Conservation (phyloP, 2,797 vertebrate species). For the Hippocampus kuda region DNA sequence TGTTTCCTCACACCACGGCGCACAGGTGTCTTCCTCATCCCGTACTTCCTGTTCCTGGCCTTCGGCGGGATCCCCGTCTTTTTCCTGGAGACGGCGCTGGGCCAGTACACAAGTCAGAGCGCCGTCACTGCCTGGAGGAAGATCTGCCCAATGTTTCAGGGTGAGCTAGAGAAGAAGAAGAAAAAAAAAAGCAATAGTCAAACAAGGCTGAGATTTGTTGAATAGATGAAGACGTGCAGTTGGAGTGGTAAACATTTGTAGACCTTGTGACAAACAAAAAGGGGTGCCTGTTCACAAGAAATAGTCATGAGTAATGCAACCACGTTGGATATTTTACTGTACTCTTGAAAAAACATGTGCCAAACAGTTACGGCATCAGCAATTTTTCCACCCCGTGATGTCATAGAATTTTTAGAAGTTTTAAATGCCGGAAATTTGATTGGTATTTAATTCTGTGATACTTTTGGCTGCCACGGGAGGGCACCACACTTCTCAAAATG, state of each 20-base stretch:
- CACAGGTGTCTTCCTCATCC: conserved; percentile 87
- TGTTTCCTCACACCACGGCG: not conserved
- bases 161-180: conserved; percentile 50
- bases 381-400: too few species aligned
- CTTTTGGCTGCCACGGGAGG: too few species aligned
- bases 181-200: not conserved
- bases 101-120: conserved; percentile 89
- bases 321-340: not conserved
- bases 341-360: not conserved
- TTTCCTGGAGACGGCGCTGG: conserved; percentile 85
- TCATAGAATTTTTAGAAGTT: too few species aligned
- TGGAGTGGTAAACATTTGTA: not conserved
- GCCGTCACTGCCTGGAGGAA: conserved; percentile 89
- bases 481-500: too few species aligned
- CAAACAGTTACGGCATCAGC: too few species aligned
- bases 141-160: conserved; percentile 90
- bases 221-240: not conserved
- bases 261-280: conserved; percentile 1
- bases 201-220: conserved; percentile 8
- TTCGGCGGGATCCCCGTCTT: conserved; percentile 85
- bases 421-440: too few species aligned
- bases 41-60: conserved; percentile 85
- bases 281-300: not conserved
- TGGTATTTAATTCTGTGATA: too few species aligned
- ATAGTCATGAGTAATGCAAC: not conserved